Evolutionary conservation across 2,113 vertebrate species (phyloP).

Genomic region (Opisthocomus hoazin): DNA sequence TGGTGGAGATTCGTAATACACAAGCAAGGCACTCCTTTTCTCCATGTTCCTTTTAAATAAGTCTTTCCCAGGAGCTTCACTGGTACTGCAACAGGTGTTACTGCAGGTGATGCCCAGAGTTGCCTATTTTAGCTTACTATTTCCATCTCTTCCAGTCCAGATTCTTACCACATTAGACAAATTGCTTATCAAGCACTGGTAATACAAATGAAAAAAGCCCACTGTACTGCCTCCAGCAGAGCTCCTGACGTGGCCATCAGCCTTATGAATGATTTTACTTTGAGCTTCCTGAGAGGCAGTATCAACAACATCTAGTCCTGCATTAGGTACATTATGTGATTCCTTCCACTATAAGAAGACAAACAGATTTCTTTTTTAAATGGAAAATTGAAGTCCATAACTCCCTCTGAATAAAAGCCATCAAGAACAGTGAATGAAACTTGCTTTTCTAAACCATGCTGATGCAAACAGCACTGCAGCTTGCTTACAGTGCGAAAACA

Average conservation of each 20-base stretch:
- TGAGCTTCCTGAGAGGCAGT: not conserved
- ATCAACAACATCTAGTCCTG: not conserved
- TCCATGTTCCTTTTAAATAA: not conserved
- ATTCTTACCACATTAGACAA: not conserved
- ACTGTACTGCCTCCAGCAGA: not conserved
- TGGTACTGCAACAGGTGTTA: not conserved
- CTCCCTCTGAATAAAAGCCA: not conserved
- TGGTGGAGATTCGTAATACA: too few relatives aligned
- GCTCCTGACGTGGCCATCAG: not conserved
- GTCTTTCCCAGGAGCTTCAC: not conserved
- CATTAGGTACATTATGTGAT: not conserved
- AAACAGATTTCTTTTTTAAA: not conserved
- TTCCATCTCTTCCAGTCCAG: not conserved
- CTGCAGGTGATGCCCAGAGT: not conserved
- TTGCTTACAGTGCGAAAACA: not conserved
- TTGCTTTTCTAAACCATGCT: not conserved
- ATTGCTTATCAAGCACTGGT: not conserved
- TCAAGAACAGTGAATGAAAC: not conserved
- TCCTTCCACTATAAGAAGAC: not conserved
- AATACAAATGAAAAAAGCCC: not conserved
- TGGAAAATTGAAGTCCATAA: not conserved
- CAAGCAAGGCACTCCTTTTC: not conserved
- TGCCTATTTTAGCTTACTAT: not conserved
- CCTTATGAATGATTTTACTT: not conserved
- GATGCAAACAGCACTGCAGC: not conserved